Evolutionary conservation across 2,797 vertebrate species (phyloP), one percentile per base, ranked within the genome.

Genomic region (Pempheris klunzingeri): DNA sequence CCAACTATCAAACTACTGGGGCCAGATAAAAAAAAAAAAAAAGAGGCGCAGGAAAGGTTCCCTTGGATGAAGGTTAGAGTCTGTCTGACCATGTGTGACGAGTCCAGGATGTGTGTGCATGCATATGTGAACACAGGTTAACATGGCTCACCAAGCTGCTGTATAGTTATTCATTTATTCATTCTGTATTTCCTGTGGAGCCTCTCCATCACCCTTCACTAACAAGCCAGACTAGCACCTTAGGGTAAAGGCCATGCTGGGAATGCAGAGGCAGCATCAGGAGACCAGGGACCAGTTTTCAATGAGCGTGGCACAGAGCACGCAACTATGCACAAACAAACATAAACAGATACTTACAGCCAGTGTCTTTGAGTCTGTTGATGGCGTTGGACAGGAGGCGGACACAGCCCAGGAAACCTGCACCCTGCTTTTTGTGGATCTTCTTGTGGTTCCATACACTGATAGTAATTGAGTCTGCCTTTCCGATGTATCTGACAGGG

Each of bases 371-470:
- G 81, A 99, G 96, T 91, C 98, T 96, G 89, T 97, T 98, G 94
- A 99, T 99, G 77, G 97, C 96, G 0, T 97, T 99, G 77, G 97
- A 99, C 75, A 99, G 96, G 85, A 99, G 98, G 47, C 97, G 96
- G 55, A 99, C 97, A 78, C 98, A 99, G 84, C 98, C 98, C 75
- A 99, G 95, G 92, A 99, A 99, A 30, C 98, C 98, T 24, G 98
- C 98, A 12, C 98, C 98, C 90, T 99, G 98, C 88, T 99, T 99
- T 94, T 99, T 99, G 93, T 99, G 98, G 83, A 99, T 98, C 93
- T 99, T 99, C 95, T 99, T 99, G 92, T 99, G 97, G 93, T 99
- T 99, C 98, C 98, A 99, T 39, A 99, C 96, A 1, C 98, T 99
- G 94, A 99, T 99, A 0, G 98, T 99, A 91, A 99, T 98, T n/a